Evolutionary conservation across 2,113 vertebrate genomes (phyloP).

Genomic region (Penelope pileata): DNA sequence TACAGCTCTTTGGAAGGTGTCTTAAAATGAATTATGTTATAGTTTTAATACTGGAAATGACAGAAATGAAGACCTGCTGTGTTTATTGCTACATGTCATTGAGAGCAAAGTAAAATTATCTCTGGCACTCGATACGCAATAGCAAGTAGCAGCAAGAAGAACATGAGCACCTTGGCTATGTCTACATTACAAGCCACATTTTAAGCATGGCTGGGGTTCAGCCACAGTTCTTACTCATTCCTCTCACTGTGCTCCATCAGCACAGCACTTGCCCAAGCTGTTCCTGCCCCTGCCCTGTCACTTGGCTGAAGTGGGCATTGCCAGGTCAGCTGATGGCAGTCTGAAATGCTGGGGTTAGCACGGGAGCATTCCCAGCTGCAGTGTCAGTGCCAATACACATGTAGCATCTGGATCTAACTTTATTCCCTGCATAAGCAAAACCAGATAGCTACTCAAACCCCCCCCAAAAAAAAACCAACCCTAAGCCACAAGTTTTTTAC

Average conservation of each 20-base stretch:
- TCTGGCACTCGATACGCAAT: background rate
- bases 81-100: background rate
- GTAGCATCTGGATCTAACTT: background rate
- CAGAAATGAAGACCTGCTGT: background rate
- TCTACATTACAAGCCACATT: background rate
- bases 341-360: background rate
- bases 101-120: background rate
- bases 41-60: background rate
- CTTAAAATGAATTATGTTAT: background rate
- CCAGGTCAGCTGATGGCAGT: background rate
- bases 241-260: background rate
- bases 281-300: background rate
- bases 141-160: background rate
- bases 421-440: background rate
- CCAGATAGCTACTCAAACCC: background rate
- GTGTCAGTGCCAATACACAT: background rate
- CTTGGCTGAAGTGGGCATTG: background rate
- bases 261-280: accelerated
- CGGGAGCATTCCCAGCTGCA: background rate
- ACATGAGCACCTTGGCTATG: background rate
- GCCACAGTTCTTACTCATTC: background rate
- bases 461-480: background rate
- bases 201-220: background rate
- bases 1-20: background rate
- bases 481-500: background rate